These are phyloP conservation scores for Ctenomys sociabilis DNA, from an alignment of 2,113 vertebrate genomes.

Conservation along the genomic window DNA sequence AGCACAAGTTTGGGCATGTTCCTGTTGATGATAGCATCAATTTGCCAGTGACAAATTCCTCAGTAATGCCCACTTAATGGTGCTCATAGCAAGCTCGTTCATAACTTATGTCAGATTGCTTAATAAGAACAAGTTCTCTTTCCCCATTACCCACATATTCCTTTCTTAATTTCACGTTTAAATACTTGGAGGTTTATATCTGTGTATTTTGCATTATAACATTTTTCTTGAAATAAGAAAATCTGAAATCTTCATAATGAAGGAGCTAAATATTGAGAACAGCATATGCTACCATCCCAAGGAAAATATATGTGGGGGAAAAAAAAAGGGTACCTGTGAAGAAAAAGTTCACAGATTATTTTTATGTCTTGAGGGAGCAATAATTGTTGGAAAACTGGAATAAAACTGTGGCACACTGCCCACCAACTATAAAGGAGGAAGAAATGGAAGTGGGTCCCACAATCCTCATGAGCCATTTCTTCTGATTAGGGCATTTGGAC, in stretches of 20 bases:
- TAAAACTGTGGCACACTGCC: background rate
- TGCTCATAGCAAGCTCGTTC: background rate
- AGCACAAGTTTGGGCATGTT: background rate
- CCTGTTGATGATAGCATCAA: rapidly evolving
- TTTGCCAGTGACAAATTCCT: constrained; percentile 28
- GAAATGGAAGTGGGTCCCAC: background rate
- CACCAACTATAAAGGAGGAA: background rate
- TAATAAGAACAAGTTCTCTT: background rate
- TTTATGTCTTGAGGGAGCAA: background rate
- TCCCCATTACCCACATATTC: background rate
- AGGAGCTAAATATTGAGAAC: constrained; percentile 32
- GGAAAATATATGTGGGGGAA: background rate
- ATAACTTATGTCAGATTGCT: background rate
- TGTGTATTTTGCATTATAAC: constrained; percentile 1
- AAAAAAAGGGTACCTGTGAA: background rate
- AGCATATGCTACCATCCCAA: background rate
- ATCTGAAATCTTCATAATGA: background rate
- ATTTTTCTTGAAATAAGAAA: background rate
- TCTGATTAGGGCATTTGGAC: background rate
- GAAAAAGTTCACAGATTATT: constrained; percentile 1
- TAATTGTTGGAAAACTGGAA: background rate
- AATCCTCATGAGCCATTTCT: constrained; percentile 21
- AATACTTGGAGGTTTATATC: background rate
- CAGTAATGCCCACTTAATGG: background rate
- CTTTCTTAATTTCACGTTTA: background rate